Evolutionary conservation across 2,113 vertebrate species (phyloP), one percentile per base, ranked within the genome.

Genomic region (Gambusia holbrooki): DNA sequence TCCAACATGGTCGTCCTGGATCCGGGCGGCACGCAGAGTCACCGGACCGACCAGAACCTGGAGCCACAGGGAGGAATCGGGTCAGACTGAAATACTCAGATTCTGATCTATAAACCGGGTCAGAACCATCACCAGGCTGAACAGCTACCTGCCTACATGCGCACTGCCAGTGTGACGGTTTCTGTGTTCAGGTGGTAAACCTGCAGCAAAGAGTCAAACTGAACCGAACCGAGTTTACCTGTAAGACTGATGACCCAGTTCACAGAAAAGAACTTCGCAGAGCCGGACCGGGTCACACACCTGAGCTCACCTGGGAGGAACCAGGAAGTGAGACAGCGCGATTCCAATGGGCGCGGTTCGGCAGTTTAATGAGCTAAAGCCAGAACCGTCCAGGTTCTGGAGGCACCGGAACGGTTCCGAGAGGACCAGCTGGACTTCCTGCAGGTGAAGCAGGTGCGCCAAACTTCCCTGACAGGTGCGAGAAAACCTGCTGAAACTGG

Each of bases 1-100:
- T 95, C 94, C 87, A 90, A 93, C 94, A 95, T 95, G 2, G 35
- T 79, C 30, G 11, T 17, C 81, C 76, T 82, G 48, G 32, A 72
- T 40, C 69, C 28, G 74, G 54, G 84, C 81, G 71, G 66, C 73
- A 28, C 19, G 25, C 51, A 58, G 51, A 3, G 25, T 25, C 5
- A 58, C 17, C 51, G 9, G 9, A 22, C 9, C 51, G 22, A 58
- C 19, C 22, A 58, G 22, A n/a, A 58, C 51, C 19, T n/a, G 22
- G 25, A 58, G 25, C 25, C 51, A 58, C 51, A n/a, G 3, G 14
- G 45, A 48, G 45, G 51, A 58, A 7, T 10, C 51, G 19, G 51
- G 19, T 58, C 25, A n/a, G 25, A 4, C 7, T 9, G 4, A 54
- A 54, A 7, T 4, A 25, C 51, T 14, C 19, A 22, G 19, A 19